Evolutionary conservation across 1,140 invertebrate species (phyloP), one percentile per base, ranked within the genome.

Genomic region (Papilio machaon): DNA sequence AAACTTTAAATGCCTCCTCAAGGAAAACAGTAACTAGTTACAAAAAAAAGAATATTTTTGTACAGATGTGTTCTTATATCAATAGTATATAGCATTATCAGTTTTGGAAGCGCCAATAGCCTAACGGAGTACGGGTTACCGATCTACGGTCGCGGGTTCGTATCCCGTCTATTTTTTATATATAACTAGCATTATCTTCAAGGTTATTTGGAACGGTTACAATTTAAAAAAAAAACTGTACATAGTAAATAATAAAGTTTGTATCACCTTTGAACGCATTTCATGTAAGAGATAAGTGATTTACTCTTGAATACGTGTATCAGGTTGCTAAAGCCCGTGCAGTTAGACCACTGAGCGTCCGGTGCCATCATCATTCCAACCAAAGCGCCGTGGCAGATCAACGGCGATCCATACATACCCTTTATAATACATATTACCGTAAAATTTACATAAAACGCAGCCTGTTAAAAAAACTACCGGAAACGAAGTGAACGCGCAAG

Each of bases 301-400:
- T 23, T 46, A 60, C 84, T 83, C 75, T 79, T 86, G n/a, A 93
- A 85, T 7, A 90, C 11, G 74, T 93, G 89, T 8, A 91, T 54
- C 0, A 91, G 79, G 73, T 89, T 91, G 79, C 86, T 90, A 76
- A 83, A 88, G 1, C 92, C 92, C 0, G 91, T 92, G 78, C 92
- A 94, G 82, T 94, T 93, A 17, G 88, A 85, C 92, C 92, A 94
- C 79, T 94, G 92, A 4, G 90, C 91, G 58, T 94, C 92, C 8
- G 92, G 92, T 0, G 92, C 87, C 90, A 89, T 88, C 73, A 93
- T 23, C 90, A 93, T 87, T 0, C 81, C 92, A 0, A 91, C 87
- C 4, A 82, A 83, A 9, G 82, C 85, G 0, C 91, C 90, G 4
- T 81, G 77, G 80, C 91, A 92, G 43, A 94, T 75, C 13, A 94